phyloP scores from a whole-genome alignment of 2,113 vertebrate species.

The Mystacornis crossleyi region DNA sequence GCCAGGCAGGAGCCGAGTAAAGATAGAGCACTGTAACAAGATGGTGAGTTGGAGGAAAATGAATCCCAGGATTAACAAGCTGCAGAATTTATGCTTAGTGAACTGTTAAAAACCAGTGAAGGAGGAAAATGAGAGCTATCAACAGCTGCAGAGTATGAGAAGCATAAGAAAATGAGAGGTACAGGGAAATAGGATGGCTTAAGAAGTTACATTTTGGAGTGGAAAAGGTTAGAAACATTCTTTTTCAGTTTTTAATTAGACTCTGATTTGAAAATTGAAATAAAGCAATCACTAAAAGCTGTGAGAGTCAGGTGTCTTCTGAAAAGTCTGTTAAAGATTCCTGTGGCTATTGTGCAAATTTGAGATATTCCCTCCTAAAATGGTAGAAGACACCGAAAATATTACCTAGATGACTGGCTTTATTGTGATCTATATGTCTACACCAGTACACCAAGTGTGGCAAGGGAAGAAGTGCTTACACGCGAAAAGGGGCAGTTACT shows the following conservation, averaged over 20 bases:
- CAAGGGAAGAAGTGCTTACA: not conserved
- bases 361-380: not conserved
- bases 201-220: not conserved
- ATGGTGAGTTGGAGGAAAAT: not conserved
- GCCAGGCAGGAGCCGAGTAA: not conserved
- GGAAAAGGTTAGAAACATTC: not conserved
- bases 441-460: not conserved
- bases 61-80: conserved; percentile 31
- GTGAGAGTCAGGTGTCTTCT: not conserved
- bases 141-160: not conserved
- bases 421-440: not conserved
- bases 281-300: not conserved
- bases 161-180: not conserved
- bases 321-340: not conserved
- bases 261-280: not conserved
- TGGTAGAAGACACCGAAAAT: not conserved
- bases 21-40: not conserved
- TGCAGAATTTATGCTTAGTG: conserved; percentile 12
- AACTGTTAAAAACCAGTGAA: conserved; percentile 27
- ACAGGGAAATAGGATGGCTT: not conserved
- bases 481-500: not conserved
- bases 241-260: not conserved
- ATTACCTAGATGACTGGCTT: not conserved
- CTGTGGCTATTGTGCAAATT: not conserved
- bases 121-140: conserved; percentile 11